Percentiles rank a stretch among this genome's conserved stretches.
Evolutionary conservation across 2,113 vertebrate genomes (phyloP).

Genomic region (Lipotes vexillifer): DNA sequence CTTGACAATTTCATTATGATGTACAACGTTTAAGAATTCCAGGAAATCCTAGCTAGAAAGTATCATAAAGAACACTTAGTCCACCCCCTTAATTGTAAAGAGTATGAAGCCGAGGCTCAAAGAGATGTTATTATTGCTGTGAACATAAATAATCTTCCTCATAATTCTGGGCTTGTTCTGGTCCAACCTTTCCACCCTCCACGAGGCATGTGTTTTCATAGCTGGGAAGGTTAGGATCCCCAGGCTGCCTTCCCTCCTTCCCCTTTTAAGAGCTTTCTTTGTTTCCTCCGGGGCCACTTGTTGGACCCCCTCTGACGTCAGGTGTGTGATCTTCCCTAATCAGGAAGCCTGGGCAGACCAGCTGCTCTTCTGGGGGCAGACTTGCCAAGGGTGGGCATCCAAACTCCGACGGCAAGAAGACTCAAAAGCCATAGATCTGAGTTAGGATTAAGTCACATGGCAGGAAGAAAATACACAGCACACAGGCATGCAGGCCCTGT

Average conservation of each 20-base stretch:
- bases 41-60: background rate
- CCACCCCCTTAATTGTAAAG: background rate
- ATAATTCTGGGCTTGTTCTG: background rate
- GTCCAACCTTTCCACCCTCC: background rate
- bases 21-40: background rate
- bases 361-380: background rate
- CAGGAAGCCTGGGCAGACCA: background rate
- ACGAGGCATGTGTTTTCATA: constrained; percentile 24
- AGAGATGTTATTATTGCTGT: background rate
- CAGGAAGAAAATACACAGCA: background rate
- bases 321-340: background rate
- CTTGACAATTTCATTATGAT: background rate
- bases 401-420: background rate
- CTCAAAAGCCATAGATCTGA: background rate
- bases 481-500: background rate
- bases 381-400: background rate
- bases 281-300: background rate
- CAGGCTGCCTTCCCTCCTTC: background rate
- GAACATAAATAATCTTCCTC: background rate
- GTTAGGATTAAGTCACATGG: background rate
- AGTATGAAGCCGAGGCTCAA: background rate
- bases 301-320: background rate
- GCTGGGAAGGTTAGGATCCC: background rate
- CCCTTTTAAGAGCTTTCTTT: constrained; percentile 33
- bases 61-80: background rate